A percentile compares a stretch with the other conserved stretches of the same genome.
These are phyloP conservation scores for Catharus minimus DNA, from an alignment of 2,113 vertebrate species.

Conservation along the genomic window DNA sequence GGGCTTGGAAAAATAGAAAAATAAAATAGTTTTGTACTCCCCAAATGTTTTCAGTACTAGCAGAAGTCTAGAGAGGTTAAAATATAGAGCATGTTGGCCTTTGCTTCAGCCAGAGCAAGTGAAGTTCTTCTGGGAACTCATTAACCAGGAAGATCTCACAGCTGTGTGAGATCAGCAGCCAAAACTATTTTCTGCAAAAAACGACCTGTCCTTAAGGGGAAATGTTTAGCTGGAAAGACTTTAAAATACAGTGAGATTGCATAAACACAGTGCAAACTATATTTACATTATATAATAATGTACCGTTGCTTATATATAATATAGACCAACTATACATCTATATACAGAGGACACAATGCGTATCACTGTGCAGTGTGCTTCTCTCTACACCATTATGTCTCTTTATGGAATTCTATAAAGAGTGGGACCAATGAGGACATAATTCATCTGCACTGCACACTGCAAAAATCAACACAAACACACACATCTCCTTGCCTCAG, in stretches of 20 bases:
- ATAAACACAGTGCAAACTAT: not conserved
- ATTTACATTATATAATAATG: not conserved
- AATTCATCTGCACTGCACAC: accelerated
- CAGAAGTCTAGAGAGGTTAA: not conserved
- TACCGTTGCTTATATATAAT: not conserved
- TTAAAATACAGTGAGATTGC: not conserved
- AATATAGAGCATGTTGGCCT: not conserved
- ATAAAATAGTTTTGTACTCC: not conserved
- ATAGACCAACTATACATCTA: not conserved
- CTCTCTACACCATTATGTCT: not conserved
- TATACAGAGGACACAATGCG: accelerated
- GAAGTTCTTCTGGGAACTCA: not conserved
- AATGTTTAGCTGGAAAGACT: not conserved
- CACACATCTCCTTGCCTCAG: accelerated
- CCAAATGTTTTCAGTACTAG: not conserved
- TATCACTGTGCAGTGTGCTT: not conserved
- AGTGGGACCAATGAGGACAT: not conserved
- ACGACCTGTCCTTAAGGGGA: not conserved
- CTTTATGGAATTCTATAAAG: not conserved
- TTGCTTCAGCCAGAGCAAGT: not conserved
- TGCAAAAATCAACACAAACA: not conserved
- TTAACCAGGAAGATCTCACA: slow-evolving; percentile 3
- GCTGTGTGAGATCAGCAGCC: not conserved
- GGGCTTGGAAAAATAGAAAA: not conserved
- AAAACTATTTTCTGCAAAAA: not conserved